Percentiles rank a stretch among this genome's conserved stretches.
Evolutionary conservation across 2,797 vertebrate species (phyloP).

Genomic region (Nasua narica): DNA sequence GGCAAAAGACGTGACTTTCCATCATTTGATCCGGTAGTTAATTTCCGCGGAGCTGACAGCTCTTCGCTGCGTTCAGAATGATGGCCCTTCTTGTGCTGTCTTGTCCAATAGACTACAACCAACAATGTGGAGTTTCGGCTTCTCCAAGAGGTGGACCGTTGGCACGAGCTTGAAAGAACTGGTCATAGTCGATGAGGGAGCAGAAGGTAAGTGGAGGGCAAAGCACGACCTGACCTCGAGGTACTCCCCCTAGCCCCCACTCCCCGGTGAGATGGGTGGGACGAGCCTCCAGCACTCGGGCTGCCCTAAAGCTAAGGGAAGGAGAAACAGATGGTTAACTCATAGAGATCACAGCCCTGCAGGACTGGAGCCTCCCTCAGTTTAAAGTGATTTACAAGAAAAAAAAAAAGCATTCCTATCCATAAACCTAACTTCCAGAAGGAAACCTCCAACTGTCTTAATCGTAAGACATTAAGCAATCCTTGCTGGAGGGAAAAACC

Average conservation of each 20-base stretch:
- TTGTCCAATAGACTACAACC: accelerated
- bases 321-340: background rate
- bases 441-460: background rate
- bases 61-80: accelerated
- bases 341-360: background rate
- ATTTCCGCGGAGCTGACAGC: background rate
- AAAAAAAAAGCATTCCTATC: background rate
- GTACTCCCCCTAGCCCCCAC: background rate
- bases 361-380: background rate
- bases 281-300: background rate
- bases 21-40: background rate
- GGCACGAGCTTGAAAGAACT: background rate
- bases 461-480: no score
- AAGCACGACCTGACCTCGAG: background rate
- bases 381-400: background rate
- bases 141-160: accelerated
- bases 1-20: background rate
- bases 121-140: accelerated
- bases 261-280: background rate
- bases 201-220: background rate
- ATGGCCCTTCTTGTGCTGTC: accelerated
- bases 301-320: background rate
- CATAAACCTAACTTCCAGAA: background rate
- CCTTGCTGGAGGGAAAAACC: background rate
- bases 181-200: background rate